Percentiles rank a stretch among this genome's conserved stretches.
Conservation (phyloP, 2,113 vertebrate genomes). For the Platysteira castanea region DNA sequence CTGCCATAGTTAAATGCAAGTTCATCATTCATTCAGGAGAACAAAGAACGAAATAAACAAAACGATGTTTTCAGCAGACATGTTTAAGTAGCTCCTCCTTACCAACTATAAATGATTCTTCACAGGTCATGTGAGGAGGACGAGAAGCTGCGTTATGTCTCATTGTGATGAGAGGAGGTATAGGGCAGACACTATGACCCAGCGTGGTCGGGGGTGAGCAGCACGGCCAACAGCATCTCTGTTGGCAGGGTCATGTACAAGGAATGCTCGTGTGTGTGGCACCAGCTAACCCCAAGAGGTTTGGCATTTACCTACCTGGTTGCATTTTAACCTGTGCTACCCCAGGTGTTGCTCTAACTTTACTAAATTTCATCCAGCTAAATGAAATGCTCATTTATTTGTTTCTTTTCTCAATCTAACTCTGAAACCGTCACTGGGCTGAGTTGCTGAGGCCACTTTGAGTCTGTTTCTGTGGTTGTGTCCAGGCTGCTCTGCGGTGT, state of each 20-base stretch:
- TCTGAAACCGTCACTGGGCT: not conserved
- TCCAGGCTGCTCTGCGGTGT: not conserved
- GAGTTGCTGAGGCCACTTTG: not conserved
- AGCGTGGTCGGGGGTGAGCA: constrained; percentile 83
- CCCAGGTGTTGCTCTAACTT: constrained; percentile 51
- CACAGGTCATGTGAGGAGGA: constrained; percentile 92
- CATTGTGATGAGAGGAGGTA: constrained; percentile 80
- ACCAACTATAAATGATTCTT: constrained; percentile 70
- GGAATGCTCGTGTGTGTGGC: constrained; percentile 67
- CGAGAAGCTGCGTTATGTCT: constrained; percentile 81
- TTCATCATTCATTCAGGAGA: not conserved
- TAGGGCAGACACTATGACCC: constrained; percentile 88
- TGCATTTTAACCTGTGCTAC: constrained; percentile 37
- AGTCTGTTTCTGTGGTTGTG: not conserved
- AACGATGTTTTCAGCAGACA: not conserved
- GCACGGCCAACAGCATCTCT: constrained; percentile 32
- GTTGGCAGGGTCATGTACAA: not conserved
- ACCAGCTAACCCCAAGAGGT: constrained; percentile 55
- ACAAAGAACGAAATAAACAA: not conserved
- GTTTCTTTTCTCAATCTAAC: not conserved
- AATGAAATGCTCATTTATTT: not conserved
- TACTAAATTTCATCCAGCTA: constrained; percentile 16
- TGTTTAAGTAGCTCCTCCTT: constrained; percentile 18
- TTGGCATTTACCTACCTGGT: not conserved
- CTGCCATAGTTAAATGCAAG: not conserved